phyloP scores from a whole-genome alignment of 2,113 vertebrate species.

The Nannospalax galili region DNA sequence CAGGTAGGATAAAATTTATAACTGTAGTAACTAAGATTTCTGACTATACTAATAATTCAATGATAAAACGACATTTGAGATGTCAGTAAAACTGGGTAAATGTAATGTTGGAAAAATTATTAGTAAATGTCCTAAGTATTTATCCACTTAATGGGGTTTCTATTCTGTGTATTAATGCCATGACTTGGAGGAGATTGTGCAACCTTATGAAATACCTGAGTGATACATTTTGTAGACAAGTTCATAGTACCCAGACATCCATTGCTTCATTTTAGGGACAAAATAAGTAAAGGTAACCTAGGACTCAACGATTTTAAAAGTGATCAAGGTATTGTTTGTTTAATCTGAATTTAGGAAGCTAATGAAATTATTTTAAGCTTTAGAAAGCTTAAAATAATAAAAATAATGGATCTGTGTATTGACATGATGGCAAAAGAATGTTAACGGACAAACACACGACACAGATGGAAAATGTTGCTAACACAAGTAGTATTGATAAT shows the following conservation, averaged over 20 bases:
- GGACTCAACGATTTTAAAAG: background rate
- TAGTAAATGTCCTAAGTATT: background rate
- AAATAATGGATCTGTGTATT: no score
- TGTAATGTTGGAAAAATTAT: background rate
- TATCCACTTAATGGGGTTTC: background rate
- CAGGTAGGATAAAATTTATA: background rate
- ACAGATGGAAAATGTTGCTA: background rate
- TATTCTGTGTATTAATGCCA: background rate
- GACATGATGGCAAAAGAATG: background rate
- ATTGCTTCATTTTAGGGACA: background rate
- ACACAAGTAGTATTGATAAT: background rate
- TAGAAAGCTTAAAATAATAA: no score
- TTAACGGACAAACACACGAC: background rate
- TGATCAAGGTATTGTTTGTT: background rate
- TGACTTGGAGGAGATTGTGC: background rate
- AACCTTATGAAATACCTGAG: fast-evolving
- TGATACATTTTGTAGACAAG: background rate
- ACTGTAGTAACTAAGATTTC: background rate
- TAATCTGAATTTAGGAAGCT: background rate
- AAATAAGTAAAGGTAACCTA: background rate
- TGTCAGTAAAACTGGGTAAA: background rate
- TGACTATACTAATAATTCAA: background rate
- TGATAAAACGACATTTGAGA: background rate
- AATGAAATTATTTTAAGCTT: no score
- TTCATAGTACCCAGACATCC: background rate